Evolutionary conservation across 2,797 vertebrate species (phyloP).

Genomic region (Hoplostethus atlanticus): DNA sequence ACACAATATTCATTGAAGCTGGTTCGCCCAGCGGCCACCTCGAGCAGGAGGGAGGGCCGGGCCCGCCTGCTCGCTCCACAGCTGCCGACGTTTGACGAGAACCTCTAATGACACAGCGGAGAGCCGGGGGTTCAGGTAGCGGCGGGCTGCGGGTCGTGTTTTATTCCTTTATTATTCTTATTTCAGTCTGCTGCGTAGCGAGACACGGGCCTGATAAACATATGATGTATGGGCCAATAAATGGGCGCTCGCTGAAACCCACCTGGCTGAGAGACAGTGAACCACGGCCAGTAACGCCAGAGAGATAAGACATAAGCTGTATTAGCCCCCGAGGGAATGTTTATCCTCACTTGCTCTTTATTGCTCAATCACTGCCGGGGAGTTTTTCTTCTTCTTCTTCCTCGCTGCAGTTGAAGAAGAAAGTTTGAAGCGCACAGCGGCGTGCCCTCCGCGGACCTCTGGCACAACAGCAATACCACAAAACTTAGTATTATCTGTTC

Average conservation of each 20-base stretch:
- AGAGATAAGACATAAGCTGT: conserved; percentile 42
- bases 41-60: conserved; percentile 27
- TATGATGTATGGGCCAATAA: conserved; percentile 51
- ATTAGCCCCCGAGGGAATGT: conserved; percentile 46
- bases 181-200: conserved; percentile 27
- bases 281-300: conserved; percentile 7
- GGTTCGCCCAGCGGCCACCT: conserved; percentile 42
- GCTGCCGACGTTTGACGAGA: conserved; percentile 47
- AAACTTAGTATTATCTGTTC: conserved; percentile 9
- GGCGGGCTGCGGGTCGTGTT: conserved; percentile 13
- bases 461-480: conserved; percentile 33
- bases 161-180: conserved; percentile 42
- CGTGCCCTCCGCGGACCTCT: conserved; percentile 36
- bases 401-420: conserved; percentile 30
- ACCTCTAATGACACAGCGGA: conserved; percentile 47
- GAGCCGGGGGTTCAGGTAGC: conserved; percentile 22
- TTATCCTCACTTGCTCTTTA: conserved; percentile 48
- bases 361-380: conserved; percentile 36
- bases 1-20: conserved; percentile 56
- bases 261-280: conserved; percentile 34
- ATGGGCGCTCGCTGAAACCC: conserved; percentile 16
- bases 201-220: conserved; percentile 40
- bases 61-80: conserved; percentile 10
- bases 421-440: conserved; percentile 23
- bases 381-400: background rate